phyloP scores from a whole-genome alignment of 2,797 vertebrate genomes.

The Coccyzus lansbergi region DNA sequence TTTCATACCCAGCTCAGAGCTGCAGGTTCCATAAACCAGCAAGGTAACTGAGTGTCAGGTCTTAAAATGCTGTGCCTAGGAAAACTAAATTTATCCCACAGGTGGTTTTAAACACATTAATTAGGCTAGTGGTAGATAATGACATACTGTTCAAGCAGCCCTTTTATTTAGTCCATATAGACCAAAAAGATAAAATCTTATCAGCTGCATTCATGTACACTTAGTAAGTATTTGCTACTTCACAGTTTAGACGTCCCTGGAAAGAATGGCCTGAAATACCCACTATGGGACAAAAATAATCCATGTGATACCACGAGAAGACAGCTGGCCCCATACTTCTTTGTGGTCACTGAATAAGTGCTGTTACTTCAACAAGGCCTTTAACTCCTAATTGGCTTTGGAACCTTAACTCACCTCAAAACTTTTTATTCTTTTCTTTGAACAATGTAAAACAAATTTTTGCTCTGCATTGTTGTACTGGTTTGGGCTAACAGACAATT shows the following conservation, averaged over 20 bases:
- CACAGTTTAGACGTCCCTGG: not conserved
- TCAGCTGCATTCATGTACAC: not conserved
- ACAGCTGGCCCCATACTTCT: not conserved
- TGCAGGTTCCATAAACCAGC: not conserved
- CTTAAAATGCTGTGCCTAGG: not conserved
- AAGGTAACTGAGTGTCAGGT: not conserved
- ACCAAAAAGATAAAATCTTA: not conserved
- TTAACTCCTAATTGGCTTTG: not conserved
- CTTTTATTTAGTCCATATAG: not conserved
- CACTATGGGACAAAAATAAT: not conserved
- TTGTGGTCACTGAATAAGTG: not conserved
- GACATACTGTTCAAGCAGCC: not conserved
- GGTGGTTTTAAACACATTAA: not conserved
- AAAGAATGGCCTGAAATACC: not conserved
- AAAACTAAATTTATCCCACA: not conserved
- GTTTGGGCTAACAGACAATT: not conserved
- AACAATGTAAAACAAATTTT: not conserved
- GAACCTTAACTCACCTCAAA: not conserved
- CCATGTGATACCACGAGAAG: not conserved
- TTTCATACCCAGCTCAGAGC: not conserved
- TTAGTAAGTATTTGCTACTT: constrained; percentile 11
- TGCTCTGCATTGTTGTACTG: not conserved
- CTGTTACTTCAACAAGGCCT: not conserved
- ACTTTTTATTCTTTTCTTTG: not conserved
- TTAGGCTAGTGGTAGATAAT: not conserved